Percentiles rank a stretch among this genome's conserved stretches.
Evolutionary conservation across 2,888 invertebrate species (phyloP).

Genomic region (Drosophila prostipennis): DNA sequence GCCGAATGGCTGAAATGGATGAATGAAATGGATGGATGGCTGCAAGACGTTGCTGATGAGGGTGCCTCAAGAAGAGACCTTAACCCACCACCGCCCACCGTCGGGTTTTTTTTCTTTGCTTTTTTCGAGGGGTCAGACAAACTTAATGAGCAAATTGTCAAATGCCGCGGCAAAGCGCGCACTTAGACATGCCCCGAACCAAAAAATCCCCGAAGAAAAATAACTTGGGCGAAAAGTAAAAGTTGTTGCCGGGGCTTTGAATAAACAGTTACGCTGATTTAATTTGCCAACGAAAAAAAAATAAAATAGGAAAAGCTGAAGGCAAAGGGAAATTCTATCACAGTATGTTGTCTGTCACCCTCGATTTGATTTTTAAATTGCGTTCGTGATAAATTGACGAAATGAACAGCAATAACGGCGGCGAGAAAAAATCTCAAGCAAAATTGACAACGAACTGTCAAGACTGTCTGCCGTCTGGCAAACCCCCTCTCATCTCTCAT

Average conservation of each 20-base stretch:
- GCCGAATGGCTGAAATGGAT: slow-evolving; percentile 4
- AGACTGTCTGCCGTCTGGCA: slow-evolving; percentile 44
- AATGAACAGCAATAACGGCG: slow-evolving; percentile 76
- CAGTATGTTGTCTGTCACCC: slow-evolving; percentile 81
- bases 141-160: slow-evolving; percentile 83
- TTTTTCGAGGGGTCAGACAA: slow-evolving; percentile 72
- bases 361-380: slow-evolving; percentile 81
- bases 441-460: slow-evolving; percentile 77
- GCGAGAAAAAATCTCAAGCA: slow-evolving; percentile 35
- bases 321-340: slow-evolving; percentile 71
- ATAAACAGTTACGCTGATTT: slow-evolving; percentile 84
- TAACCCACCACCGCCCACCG: slow-evolving; percentile 16
- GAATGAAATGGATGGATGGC: slow-evolving; percentile 2
- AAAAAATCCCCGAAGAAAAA: slow-evolving; percentile 54
- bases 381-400: slow-evolving; percentile 82
- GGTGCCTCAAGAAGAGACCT: slow-evolving; percentile 46
- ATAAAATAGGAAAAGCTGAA: slow-evolving; percentile 15
- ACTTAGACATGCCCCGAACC: slow-evolving; percentile 74
- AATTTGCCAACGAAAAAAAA: slow-evolving; percentile 61
- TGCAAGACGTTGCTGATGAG: slow-evolving; percentile 63
- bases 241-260: slow-evolving; percentile 79
- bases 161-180: slow-evolving; percentile 78
- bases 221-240: slow-evolving; percentile 62
- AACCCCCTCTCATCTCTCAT: no score
- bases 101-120: neutral